Conservation (phyloP, 53 echinoderm and acorn worm species). For the Astropecten irregularis region DNA sequence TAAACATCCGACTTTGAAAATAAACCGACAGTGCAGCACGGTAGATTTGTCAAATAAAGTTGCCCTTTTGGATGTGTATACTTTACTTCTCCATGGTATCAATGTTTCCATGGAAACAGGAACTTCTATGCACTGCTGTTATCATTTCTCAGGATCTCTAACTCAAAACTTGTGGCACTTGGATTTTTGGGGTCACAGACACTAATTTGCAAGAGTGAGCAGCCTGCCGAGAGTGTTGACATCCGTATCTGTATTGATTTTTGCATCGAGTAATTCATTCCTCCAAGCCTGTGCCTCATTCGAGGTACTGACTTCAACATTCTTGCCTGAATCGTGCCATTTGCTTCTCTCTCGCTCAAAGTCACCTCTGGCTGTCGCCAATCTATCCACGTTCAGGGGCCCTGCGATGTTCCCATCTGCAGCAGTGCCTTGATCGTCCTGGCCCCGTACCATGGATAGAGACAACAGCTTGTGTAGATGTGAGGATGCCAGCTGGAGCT, state of each 20-base stretch:
- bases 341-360: constrained; percentile 19
- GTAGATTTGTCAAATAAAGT: too few species aligned
- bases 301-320: not conserved
- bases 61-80: too few species aligned
- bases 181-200: too few species aligned
- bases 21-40: too few species aligned
- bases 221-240: not conserved
- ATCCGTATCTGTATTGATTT: not conserved
- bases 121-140: too few species aligned
- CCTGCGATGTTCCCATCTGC: not conserved
- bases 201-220: not conserved
- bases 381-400: not conserved
- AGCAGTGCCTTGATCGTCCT: not conserved
- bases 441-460: constrained; percentile 16
- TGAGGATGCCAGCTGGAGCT: not conserved
- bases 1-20: too few species aligned
- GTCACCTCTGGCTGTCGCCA: constrained; percentile 4
- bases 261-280: not conserved
- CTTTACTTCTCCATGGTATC: too few species aligned
- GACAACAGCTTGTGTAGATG: not conserved
- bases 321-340: not conserved
- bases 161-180: too few species aligned
- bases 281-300: not conserved
- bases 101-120: too few species aligned
- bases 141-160: too few species aligned